Percentiles rank a stretch among this genome's conserved stretches.
These are phyloP conservation scores for Montipora cactus DNA, from an alignment of 64 coral and sea anemone genomes.

Conservation along the genomic window DNA sequence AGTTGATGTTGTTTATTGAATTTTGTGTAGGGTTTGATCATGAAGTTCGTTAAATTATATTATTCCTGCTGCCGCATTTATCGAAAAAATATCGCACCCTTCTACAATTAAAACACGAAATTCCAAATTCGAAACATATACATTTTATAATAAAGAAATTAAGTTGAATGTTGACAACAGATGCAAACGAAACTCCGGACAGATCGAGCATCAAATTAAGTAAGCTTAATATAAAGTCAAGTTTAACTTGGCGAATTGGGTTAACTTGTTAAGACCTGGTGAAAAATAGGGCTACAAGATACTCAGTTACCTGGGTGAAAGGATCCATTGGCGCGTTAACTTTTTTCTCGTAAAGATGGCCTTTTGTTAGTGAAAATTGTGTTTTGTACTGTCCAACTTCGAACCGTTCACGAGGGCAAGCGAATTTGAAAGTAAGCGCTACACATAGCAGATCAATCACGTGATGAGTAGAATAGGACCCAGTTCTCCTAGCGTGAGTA, in stretches of 20 bases:
- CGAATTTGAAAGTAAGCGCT: constrained; percentile 62
- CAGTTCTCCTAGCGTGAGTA: neutral
- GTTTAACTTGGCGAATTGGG: neutral
- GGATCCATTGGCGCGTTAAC: constrained; percentile 17
- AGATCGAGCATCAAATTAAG: too few species aligned
- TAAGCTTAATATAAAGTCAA: too few species aligned
- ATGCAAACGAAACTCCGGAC: neutral
- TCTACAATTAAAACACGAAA: too few species aligned
- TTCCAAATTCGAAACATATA: neutral
- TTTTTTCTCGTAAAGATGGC: neutral
- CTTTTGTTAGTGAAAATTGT: neutral
- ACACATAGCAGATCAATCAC: neutral
- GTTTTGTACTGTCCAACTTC: neutral
- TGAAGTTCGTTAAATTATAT: too few species aligned
- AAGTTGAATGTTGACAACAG: neutral
- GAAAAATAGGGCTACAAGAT: neutral
- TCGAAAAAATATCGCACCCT: too few species aligned
- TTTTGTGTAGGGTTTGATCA: neutral
- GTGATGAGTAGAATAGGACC: neutral
- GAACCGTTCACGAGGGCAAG: constrained; percentile 24
- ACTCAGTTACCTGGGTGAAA: constrained; percentile 43
- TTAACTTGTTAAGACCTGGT: neutral
- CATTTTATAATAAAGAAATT: neutral
- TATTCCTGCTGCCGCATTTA: too few species aligned
- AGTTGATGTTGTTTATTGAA: too few species aligned